Evolutionary conservation across 2,888 invertebrate genomes (phyloP).

Genomic region (Cosmopolites sordidus): DNA sequence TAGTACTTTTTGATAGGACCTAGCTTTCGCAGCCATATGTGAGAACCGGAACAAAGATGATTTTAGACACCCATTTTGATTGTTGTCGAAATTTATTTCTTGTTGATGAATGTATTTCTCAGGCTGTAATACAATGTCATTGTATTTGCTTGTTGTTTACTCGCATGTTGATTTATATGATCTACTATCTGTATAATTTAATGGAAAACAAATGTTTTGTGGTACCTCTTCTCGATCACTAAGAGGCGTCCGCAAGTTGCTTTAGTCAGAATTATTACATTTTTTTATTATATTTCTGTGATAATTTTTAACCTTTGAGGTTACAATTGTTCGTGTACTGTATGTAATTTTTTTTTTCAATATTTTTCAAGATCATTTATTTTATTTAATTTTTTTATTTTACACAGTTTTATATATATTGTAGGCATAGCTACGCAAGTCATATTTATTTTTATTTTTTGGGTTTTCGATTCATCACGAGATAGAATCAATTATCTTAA

Average conservation of each 20-base stretch:
- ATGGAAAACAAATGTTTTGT: not conserved
- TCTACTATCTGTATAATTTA: too few species aligned
- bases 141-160: too few species aligned
- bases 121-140: too few species aligned
- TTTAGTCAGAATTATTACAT: slow-evolving; percentile 21
- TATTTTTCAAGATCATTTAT: slow-evolving; percentile 24
- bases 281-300: slow-evolving; percentile 40
- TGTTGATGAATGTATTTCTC: too few species aligned
- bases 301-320: slow-evolving; percentile 39
- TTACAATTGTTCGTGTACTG: slow-evolving; percentile 25
- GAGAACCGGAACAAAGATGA: too few species aligned
- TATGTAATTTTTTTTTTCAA: slow-evolving; percentile 19
- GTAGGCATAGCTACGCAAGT: slow-evolving; percentile 15
- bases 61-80: too few species aligned
- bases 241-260: slow-evolving; percentile 10
- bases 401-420: slow-evolving; percentile 17
- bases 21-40: too few species aligned
- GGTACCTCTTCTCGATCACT: not conserved
- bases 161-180: too few species aligned
- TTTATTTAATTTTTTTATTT: slow-evolving; percentile 27
- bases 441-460: slow-evolving; percentile 13
- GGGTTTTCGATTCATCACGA: not conserved
- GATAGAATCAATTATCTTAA: too few species aligned
- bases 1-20: too few species aligned
- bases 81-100: too few species aligned